These are phyloP conservation scores for Prionailurus viverrinus DNA, from an alignment of 2,113 vertebrate species.

Conservation along the genomic window DNA sequence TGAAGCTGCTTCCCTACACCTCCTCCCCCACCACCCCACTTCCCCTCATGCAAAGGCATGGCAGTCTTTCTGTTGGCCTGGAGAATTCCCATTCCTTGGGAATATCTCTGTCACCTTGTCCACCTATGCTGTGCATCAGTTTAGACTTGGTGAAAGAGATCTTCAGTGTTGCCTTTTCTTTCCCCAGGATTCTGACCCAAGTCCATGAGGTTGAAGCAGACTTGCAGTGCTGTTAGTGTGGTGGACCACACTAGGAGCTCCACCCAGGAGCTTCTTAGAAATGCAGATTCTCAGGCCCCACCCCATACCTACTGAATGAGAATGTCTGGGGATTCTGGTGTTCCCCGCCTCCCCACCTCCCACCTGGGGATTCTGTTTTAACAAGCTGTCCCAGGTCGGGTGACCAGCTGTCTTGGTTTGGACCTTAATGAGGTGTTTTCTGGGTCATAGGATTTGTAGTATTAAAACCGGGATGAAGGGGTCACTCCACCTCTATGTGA, in stretches of 20 bases:
- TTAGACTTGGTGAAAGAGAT: neutral
- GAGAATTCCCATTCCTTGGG: neutral
- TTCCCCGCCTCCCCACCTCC: too few relatives aligned
- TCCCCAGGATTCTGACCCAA: neutral
- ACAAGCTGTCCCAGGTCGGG: neutral
- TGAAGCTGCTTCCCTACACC: accelerated
- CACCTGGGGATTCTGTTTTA: neutral
- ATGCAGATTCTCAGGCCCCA: neutral
- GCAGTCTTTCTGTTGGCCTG: neutral
- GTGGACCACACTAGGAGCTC: too few relatives aligned
- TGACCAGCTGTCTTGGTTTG: neutral
- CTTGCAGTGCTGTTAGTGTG: too few relatives aligned
- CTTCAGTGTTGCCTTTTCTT: neutral
- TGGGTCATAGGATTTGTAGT: neutral
- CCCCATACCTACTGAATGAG: neutral
- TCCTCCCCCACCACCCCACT: neutral
- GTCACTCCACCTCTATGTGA: neutral
- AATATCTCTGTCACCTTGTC: neutral
- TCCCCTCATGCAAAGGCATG: neutral
- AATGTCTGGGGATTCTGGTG: neutral
- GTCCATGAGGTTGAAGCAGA: neutral
- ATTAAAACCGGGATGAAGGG: neutral
- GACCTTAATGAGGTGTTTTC: neutral
- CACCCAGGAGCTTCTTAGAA: neutral
- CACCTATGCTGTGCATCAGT: neutral